Base-by-base conservation (phyloP, 2,888 invertebrate species). In the Yponomeuta sedellus region DNA sequence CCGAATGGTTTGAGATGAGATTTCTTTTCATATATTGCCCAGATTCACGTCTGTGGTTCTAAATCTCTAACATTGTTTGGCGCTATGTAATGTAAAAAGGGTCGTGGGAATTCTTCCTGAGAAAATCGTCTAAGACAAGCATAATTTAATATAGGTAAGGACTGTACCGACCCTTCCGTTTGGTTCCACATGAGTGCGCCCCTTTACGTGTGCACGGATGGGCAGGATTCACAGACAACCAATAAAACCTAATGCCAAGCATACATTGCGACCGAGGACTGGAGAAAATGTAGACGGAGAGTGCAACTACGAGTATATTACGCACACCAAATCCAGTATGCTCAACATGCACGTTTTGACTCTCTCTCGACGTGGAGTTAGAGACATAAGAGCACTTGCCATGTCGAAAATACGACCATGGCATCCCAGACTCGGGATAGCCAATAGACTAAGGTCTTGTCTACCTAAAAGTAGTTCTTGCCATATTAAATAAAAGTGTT, bases 141-240 rank as follows among this genome's bases (percentile, higher is more conserved):
- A 71, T 75, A 75, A 77, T 79, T 82, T 77, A 78, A 77, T 82
- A 73, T 72, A 34, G 34, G 34, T 34, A 75, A 76, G 77, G 74
- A 75, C 71, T 75, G 74, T 72, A 40, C 34, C 74, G 81, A 81
- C 82, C 83, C 83, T 83, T 84, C 79, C 81, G 69, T 74, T 71
- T 74, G 71, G 75, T 73, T 83, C 73, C 82, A 83, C 83, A 72
- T 74, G 78, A 73, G 68, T 76, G 75, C 72, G 40, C 73, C 69
- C 72, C 75, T 77, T 75, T 75, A 76, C 76, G 73, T 75, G 73
- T 75, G 75, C 77, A 74, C 71, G 71, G 72, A 69, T 67, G 68
- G 59, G 65, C 65, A 39, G 52, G 74, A 77, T 77, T 77, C 77
- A 75, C 75, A 77, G 79, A 80, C 79, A 80, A 78, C 78, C 75